Evolutionary conservation across 1,140 invertebrate genomes (phyloP), one percentile per base, ranked within the genome.

Genomic region (Heterodera schachtii): DNA sequence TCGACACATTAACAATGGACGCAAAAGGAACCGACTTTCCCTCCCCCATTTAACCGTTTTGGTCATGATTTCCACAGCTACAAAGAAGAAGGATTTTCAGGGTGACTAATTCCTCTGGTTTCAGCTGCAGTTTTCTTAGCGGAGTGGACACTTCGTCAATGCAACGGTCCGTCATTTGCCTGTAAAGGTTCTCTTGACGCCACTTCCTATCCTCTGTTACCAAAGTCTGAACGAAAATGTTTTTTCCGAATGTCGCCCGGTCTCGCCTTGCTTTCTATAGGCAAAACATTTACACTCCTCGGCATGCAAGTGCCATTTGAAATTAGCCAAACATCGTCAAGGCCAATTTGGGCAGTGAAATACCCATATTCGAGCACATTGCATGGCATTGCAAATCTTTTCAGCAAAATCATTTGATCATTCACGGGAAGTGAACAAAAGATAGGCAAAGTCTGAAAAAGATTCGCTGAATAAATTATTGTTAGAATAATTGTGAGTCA

Each of bases 1-100:
- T 47, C 52, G 9, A 52, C 52, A 52, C 16, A 52, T 0, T 52
- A 52, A 31, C 31, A 1, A 31, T 31, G 31, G 31, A 31, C 31
- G 31, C 31, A 31, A 31, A 31, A 31, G 31, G 31, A 31, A 52
- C 49, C 6, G 6, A 52, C 49, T 52, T 52, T 52, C 49, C 49
- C 49, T 52, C 49, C 11, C 49, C 49, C 49, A 52, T 31, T 31
- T 67, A 9, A 84, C 82, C 83, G 43, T 81, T 70, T 75, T 79
- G 80, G 70, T 66, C 87, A n/a, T 86, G 86, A 83, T 88, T 86
- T 46, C 86, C 84, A 71, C 87, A 89, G 64, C 78, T 73, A 73
- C 90, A 90, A 8, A 89, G 78, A 80, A 90, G 86, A 44, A 89
- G 85, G 11, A 89, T 89, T 73, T 90, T 90, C 7, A 89, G 69